Percentiles rank a stretch among this genome's conserved stretches.
phyloP scores from a whole-genome alignment of 2,797 vertebrate genomes.

The Cephalopachus bancanus region DNA sequence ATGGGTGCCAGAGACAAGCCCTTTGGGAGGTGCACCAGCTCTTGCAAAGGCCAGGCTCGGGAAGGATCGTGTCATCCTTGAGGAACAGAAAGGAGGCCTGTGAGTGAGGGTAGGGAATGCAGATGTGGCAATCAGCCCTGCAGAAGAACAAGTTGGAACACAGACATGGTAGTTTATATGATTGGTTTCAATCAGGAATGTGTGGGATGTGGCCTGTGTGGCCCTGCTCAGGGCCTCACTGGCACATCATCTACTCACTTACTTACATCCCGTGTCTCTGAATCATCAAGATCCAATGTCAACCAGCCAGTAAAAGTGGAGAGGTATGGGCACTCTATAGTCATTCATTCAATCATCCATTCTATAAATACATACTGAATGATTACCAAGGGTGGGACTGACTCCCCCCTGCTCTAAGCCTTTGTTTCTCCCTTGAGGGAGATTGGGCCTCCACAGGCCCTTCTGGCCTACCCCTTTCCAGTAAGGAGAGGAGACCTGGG shows the following conservation, averaged over 20 bases:
- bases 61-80: accelerated
- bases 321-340: no score
- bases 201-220: accelerated
- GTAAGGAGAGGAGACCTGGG: neutral
- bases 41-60: neutral
- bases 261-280: neutral
- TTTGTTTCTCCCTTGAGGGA: neutral
- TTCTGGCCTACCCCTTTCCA: neutral
- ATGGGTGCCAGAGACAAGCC: accelerated
- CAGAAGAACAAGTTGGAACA: no score
- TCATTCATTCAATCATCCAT: neutral
- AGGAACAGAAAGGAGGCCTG: neutral
- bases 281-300: neutral
- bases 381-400: no score
- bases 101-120: neutral
- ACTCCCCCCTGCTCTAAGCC: neutral
- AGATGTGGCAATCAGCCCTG: neutral
- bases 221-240: no score
- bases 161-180: accelerated
- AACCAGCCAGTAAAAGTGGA: neutral
- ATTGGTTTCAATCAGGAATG: neutral
- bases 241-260: no score
- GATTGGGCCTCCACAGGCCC: neutral
- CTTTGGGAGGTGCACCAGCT: no score
- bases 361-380: accelerated